Conservation (phyloP, 2,888 invertebrate genomes). For the Eristalis pertinax region DNA sequence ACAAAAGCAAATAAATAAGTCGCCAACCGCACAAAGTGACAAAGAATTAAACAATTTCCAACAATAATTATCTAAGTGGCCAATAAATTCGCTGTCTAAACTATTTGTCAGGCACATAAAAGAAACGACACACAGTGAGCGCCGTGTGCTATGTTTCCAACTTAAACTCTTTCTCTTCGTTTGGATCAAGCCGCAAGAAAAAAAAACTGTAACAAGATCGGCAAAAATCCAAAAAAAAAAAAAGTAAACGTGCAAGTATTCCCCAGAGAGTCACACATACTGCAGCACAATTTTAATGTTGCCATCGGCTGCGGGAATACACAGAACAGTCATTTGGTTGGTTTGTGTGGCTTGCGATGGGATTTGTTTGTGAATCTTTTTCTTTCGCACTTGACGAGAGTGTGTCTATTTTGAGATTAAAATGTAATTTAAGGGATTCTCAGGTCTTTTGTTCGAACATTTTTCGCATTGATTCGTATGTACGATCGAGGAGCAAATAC, state of each 20-base stretch:
- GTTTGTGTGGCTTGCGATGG: not conserved
- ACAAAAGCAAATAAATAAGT: not conserved
- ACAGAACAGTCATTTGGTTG: not conserved
- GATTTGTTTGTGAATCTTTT: not conserved
- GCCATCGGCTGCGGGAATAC: slow-evolving; percentile 56
- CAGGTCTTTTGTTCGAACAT: slow-evolving; percentile 67
- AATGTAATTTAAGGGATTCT: slow-evolving; percentile 65
- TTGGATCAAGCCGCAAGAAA: not conserved
- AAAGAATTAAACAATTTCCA: slow-evolving; percentile 69
- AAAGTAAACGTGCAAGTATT: slow-evolving; percentile 20
- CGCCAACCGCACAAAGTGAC: slow-evolving; percentile 57
- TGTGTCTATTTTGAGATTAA: slow-evolving; percentile 64
- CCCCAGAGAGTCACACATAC: slow-evolving; percentile 20
- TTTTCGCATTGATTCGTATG: slow-evolving; percentile 52
- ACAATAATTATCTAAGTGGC: slow-evolving; percentile 80
- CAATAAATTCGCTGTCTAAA: slow-evolving; percentile 81
- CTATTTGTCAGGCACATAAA: slow-evolving; percentile 79
- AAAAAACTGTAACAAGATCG: slow-evolving; percentile 4
- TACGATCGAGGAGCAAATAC: slow-evolving; percentile 1
- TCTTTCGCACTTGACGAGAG: not conserved
- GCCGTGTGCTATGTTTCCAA: slow-evolving; percentile 43
- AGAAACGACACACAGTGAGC: slow-evolving; percentile 73
- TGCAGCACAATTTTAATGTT: slow-evolving; percentile 25
- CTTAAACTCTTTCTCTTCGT: slow-evolving; percentile 38
- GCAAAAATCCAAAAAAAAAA: slow-evolving; percentile 36